Percentiles rank a stretch among this genome's conserved stretches.
phyloP scores from a whole-genome alignment of 1,140 invertebrate genomes.

The Micrasema longulum region DNA sequence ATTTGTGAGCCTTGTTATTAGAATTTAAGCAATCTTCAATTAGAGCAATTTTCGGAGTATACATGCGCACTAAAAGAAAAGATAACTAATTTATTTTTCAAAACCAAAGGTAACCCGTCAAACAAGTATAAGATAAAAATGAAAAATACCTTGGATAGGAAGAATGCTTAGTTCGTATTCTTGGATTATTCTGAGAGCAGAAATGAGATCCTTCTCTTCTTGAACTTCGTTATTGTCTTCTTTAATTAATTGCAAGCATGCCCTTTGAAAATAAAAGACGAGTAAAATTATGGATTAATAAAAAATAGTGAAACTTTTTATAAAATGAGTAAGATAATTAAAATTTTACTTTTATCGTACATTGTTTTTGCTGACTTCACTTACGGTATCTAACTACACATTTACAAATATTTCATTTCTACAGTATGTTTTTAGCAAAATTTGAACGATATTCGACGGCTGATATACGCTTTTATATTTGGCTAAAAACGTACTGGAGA shows the following conservation, averaged over 20 bases:
- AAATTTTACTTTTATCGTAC: no score
- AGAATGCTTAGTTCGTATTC: constrained; percentile 51
- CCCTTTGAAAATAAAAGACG: constrained; percentile 47
- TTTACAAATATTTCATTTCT: no score
- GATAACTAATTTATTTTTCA: neutral
- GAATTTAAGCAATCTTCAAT: constrained; percentile 52
- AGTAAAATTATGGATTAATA: no score
- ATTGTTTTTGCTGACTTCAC: no score
- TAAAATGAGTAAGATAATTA: neutral
- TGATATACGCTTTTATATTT: no score
- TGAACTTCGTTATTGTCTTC: constrained; percentile 46
- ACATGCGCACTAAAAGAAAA: constrained; percentile 46
- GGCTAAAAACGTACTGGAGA: no score
- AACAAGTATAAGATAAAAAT: neutral
- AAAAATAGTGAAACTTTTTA: no score
- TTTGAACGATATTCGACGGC: no score
- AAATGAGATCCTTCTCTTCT: constrained; percentile 50
- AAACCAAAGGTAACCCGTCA: neutral
- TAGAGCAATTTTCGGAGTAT: constrained; percentile 46
- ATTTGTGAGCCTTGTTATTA: constrained; percentile 49
- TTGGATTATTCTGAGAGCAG: constrained; percentile 47
- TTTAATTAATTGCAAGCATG: constrained; percentile 50
- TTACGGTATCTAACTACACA: no score
- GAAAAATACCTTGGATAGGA: constrained; percentile 47
- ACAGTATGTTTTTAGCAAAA: no score